Percentiles rank a stretch among this genome's conserved stretches.
phyloP scores from a whole-genome alignment of 2,888 invertebrate genomes.

The Hypselothyrea guttata region DNA sequence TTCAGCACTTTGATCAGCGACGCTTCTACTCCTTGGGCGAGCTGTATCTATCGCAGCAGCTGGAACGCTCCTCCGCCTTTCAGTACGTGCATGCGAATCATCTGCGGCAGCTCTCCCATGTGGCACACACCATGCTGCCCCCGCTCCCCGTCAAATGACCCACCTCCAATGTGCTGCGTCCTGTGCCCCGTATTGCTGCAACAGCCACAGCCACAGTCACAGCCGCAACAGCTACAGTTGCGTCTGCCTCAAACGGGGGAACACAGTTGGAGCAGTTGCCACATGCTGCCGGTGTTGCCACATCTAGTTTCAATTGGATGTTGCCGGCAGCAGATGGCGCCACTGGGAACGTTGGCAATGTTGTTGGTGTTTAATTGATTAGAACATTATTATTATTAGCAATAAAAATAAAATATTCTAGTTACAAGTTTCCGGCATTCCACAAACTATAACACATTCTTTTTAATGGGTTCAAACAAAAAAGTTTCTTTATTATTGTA shows the following conservation, averaged over 20 bases:
- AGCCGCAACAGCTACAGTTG: conserved; percentile 3
- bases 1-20: conserved; percentile 78
- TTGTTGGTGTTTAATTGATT: conserved; percentile 48
- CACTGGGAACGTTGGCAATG: conserved; percentile 14
- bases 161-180: conserved; percentile 76
- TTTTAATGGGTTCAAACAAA: not conserved
- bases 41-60: conserved; percentile 80
- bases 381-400: conserved; percentile 35
- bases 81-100: conserved; percentile 81
- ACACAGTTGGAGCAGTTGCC: conserved; percentile 34
- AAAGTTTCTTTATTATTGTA: too few species aligned
- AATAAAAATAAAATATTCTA: conserved; percentile 45
- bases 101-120: conserved; percentile 69
- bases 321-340: conserved; percentile 18
- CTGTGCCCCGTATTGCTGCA: conserved; percentile 81
- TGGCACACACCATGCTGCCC: conserved; percentile 62
- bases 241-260: conserved; percentile 14
- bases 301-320: conserved; percentile 53
- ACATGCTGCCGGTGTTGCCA: conserved; percentile 13
- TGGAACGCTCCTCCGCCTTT: conserved; percentile 81
- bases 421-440: conserved; percentile 35
- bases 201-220: conserved; percentile 45
- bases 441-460: not conserved
- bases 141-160: conserved; percentile 81
- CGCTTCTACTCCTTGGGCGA: conserved; percentile 81